Percentiles rank a stretch among this genome's conserved stretches.
These are phyloP conservation scores for Aramus guarauna DNA, from an alignment of 2,113 vertebrate genomes.

Conservation along the genomic window DNA sequence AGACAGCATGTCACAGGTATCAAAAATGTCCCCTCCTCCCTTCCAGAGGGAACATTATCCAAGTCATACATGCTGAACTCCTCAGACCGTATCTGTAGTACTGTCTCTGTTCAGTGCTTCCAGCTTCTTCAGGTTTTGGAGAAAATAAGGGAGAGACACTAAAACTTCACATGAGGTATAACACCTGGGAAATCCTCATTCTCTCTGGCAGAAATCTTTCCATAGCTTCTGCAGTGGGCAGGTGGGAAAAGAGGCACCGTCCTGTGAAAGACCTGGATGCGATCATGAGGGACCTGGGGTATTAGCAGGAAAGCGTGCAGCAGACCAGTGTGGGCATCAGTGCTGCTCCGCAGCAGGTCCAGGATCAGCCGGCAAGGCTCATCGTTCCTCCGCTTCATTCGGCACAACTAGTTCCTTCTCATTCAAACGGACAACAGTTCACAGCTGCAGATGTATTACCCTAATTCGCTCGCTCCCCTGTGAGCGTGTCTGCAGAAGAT, in stretches of 20 bases:
- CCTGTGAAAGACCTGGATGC: background rate
- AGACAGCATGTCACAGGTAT: background rate
- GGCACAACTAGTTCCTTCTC: background rate
- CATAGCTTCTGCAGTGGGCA: background rate
- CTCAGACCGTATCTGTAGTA: background rate
- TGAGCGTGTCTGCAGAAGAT: background rate
- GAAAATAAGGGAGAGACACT: background rate
- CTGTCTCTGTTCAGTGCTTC: background rate
- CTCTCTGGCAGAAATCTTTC: background rate
- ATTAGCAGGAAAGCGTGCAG: background rate
- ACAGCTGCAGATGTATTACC: background rate
- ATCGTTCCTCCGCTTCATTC: background rate
- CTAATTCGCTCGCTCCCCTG: background rate
- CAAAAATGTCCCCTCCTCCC: background rate
- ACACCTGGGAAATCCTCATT: background rate
- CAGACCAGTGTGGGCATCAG: background rate
- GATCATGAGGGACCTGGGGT: background rate
- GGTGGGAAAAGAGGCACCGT: background rate
- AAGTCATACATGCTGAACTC: background rate
- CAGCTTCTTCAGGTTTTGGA: background rate
- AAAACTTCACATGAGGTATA: background rate
- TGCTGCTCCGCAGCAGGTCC: background rate
- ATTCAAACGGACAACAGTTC: background rate
- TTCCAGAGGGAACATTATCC: background rate
- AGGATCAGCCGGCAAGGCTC: fast-evolving